Percentiles rank a stretch among this genome's conserved stretches.
These are phyloP conservation scores for Rhopalosiphum padi DNA, from an alignment of 1,140 invertebrate genomes.

Conservation along the genomic window DNA sequence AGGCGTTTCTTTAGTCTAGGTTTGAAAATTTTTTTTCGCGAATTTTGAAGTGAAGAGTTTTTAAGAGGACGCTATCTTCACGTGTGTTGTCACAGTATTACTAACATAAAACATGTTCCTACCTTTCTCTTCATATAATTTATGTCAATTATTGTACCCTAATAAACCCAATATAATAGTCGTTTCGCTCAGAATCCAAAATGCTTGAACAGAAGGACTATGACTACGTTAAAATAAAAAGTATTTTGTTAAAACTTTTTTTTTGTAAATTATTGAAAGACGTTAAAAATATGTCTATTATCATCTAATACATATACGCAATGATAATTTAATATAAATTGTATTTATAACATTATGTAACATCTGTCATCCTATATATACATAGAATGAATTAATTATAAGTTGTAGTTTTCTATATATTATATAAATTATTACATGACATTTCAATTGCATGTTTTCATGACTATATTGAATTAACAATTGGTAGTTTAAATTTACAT, in stretches of 20 bases:
- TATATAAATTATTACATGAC: background rate
- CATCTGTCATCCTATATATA: background rate
- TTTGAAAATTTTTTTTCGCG: background rate
- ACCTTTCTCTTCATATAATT: too few relatives aligned
- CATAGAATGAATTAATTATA: background rate
- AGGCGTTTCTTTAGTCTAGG: background rate
- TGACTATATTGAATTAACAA: conserved; percentile 10
- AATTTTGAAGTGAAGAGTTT: background rate
- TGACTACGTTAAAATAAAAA: too few relatives aligned
- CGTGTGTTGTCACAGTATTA: too few relatives aligned
- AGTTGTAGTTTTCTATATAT: background rate
- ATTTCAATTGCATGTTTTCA: background rate
- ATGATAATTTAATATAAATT: background rate
- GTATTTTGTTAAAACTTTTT: too few relatives aligned
- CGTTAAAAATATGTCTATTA: too few relatives aligned
- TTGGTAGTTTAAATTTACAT: conserved; percentile 40
- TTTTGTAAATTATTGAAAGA: too few relatives aligned
- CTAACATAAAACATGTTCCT: too few relatives aligned
- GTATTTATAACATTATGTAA: background rate
- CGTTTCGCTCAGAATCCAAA: background rate
- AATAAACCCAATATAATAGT: background rate
- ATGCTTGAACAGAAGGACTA: background rate
- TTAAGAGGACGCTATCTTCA: background rate
- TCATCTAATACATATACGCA: too few relatives aligned
- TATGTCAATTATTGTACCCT: too few relatives aligned